phyloP scores from a whole-genome alignment of 2,888 invertebrate genomes.

The Eilema caniola region DNA sequence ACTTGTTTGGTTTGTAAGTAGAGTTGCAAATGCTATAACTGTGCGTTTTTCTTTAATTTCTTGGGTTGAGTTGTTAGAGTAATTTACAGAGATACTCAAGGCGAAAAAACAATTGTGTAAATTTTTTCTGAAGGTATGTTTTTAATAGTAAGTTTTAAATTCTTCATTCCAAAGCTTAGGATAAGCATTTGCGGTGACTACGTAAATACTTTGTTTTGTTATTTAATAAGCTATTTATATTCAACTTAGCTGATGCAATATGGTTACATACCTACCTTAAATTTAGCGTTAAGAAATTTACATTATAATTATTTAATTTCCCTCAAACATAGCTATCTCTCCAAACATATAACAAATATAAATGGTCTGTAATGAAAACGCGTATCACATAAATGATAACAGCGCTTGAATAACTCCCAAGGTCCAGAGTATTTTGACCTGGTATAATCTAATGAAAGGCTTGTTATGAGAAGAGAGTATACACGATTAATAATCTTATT shows the following conservation, averaged over 20 bases:
- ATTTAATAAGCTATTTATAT: not conserved
- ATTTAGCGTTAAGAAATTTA: not conserved
- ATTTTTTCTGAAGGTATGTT: not conserved
- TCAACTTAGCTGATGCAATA: not conserved
- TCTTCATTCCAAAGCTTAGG: not conserved
- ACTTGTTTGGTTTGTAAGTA: not conserved
- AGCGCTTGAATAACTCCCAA: constrained; percentile 24
- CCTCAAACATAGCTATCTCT: not conserved
- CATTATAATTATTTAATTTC: not conserved
- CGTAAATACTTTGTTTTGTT: not conserved
- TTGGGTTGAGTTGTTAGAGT: not conserved
- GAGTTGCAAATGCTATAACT: not conserved
- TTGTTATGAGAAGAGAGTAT: constrained; percentile 22
- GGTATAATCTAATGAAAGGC: constrained; percentile 26
- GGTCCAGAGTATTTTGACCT: constrained; percentile 33
- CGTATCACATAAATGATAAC: constrained; percentile 16
- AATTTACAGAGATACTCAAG: too few relatives aligned
- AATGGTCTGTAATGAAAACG: constrained; percentile 7
- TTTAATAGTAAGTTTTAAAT: too few relatives aligned
- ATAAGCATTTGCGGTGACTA: not conserved
- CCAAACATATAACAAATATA: not conserved
- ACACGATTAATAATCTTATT: constrained; percentile 28
- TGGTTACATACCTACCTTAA: not conserved
- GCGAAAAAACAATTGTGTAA: too few relatives aligned
- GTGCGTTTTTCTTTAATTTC: not conserved